Percentiles rank a stretch among this genome's conserved stretches.
phyloP scores from a whole-genome alignment of 2,888 invertebrate species.

The Drosophila austrosaltans region DNA sequence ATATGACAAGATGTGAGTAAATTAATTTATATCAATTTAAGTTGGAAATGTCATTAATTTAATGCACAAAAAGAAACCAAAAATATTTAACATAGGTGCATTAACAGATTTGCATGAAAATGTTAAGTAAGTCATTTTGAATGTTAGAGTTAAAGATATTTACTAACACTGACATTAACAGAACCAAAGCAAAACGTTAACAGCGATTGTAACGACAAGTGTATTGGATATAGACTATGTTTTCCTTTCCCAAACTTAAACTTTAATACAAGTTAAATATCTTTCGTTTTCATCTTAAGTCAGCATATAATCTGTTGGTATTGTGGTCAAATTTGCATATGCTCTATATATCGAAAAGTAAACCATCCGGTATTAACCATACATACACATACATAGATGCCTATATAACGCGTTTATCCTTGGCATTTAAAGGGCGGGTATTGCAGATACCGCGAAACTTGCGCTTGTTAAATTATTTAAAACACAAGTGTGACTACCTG shows the following conservation, averaged over 20 bases:
- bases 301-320: neutral
- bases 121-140: too few relatives aligned
- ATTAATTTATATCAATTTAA: constrained; percentile 3
- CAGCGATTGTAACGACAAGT: neutral
- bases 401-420: constrained; percentile 51
- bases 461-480: constrained; percentile 76
- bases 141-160: too few relatives aligned
- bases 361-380: constrained; percentile 15
- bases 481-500: constrained; percentile 61
- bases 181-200: too few relatives aligned
- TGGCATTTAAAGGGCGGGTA: constrained; percentile 64
- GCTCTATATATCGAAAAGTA: neutral
- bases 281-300: neutral
- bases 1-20: neutral
- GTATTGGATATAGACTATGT: neutral
- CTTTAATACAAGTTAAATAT: neutral
- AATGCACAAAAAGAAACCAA: neutral
- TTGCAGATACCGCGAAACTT: constrained; percentile 50
- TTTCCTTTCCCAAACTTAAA: neutral
- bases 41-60: constrained; percentile 4
- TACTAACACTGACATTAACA: too few relatives aligned
- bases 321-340: neutral
- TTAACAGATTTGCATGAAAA: neutral
- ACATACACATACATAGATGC: too few relatives aligned
- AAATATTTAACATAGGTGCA: neutral